Conservation (phyloP, 2,797 vertebrate species). For the Oceanodroma leucorhoa region DNA sequence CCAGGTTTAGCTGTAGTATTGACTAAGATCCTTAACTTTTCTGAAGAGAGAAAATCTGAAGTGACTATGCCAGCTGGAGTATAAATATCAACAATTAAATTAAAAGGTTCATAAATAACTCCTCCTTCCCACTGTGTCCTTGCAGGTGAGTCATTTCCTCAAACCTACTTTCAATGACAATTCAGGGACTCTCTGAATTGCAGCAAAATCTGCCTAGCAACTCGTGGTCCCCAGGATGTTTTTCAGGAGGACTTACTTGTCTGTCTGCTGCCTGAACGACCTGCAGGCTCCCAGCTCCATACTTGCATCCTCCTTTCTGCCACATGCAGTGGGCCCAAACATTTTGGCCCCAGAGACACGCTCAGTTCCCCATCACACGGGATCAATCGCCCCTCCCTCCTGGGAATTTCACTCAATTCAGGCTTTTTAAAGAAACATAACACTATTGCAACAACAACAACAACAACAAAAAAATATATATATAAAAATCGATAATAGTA, state of each 20-base stretch:
- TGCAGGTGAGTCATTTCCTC: slow-evolving; percentile 30
- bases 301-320: neutral
- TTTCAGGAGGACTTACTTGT: neutral
- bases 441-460: neutral
- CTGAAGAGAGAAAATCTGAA: neutral
- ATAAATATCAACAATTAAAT: slow-evolving; percentile 25
- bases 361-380: neutral
- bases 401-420: neutral
- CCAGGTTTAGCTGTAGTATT: neutral
- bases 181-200: neutral
- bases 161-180: neutral
- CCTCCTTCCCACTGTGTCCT: neutral
- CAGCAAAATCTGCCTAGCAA: neutral
- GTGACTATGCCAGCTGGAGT: neutral
- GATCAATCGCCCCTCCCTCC: neutral
- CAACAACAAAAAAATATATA: neutral
- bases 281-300: rapidly evolving
- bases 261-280: neutral
- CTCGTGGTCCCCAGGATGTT: neutral
- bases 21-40: neutral
- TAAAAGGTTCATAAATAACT: slow-evolving; percentile 35
- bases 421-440: neutral
- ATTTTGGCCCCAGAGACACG: neutral
- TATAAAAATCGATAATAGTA: neutral
- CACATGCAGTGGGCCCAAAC: rapidly evolving